Evolutionary conservation across 2,113 vertebrate genomes (phyloP), one percentile per base, ranked within the genome.

Genomic region (Albula glossodonta): DNA sequence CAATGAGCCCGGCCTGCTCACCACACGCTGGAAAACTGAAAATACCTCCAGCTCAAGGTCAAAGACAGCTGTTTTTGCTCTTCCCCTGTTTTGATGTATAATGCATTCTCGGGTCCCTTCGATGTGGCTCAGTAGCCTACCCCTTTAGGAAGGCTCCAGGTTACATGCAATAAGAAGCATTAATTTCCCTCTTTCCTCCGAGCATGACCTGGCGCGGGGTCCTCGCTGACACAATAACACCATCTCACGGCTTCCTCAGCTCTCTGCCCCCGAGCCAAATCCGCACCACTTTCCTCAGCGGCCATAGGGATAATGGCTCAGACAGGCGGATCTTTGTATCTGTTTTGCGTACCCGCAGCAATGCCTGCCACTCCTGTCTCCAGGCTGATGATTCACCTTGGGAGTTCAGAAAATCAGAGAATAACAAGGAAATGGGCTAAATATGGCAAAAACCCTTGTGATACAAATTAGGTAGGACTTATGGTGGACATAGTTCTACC

Each of bases 221-320:
- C 86, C 86, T 17, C 86, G 80, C 88, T 57, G 84, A 88, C 87
- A 85, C 86, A 82, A 56, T 83, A 82, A 82, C 85, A 80, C n/a
- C 31, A 80, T 87, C 84, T 52, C 85, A 91, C 56, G 53, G 82
- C 82, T 89, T 91, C 51, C 88, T 74, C 83, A 49, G 57, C 84
- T 86, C 60, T 84, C 70, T 89, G 91, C 93, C 93, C 93, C 82
- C 87, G 82, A 92, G 93, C 91, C 88, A 92, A 66, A 90, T 93
- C 89, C 92, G 93, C 92, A 93, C 92, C 91, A 92, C 90, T 94
- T 94, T 92, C 92, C 84, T 88, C 89, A 89, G 87, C 90, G 19
- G 70, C 90, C 90, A 86, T 89, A 88, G 89, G 88, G 91, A 87
- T 83, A 87, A 84, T 91, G 83, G 87, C 22, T 82, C 87, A 84